Evolutionary conservation across 1,140 invertebrate species (phyloP), one percentile per base, ranked within the genome.

Genomic region (Diploscapter pachys): DNA sequence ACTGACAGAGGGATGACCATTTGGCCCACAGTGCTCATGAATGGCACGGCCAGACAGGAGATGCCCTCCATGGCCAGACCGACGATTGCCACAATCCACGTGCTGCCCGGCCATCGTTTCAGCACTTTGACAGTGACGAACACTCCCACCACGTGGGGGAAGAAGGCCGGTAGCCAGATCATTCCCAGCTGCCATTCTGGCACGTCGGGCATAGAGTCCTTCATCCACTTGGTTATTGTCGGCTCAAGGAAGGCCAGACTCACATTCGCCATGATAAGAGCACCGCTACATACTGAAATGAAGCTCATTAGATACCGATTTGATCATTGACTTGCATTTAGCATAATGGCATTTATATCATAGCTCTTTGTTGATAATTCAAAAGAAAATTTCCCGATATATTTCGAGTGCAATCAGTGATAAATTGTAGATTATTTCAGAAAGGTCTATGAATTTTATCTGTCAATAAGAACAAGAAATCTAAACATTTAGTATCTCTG

Each of bases 201-300:
- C 68, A 92, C 93, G 53, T 86, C 81, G 2, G 93, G 93, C 86
- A 99, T 91, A 9, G 88, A 93, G 78, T 96, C 93, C 87, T 96
- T 93, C 95, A 99, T 99, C 97, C 96, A 99, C 0, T 96, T 88
- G 0, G 95, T 95, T 53, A 99, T 98, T 0, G 97, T 99, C 0
- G 97, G 97, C 86, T 99, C 97, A 0, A 99, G 87, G 85, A 99
- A 99, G 3, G 97, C 96, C 49, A 99, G 88, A 0, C 95, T 95
- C 3, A 99, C 94, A 87, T 99, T 99, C 0, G 96, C 94, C 95
- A 99, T 98, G 89, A 97, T 95, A 3, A 99, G 87, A 4, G 96
- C 96, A 31, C 97, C 97, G 0, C 96, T 93, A 84, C 94, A 96
- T 2, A 95, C 91, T 0, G 95, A 93, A 76, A 31, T 31, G 31